Evolutionary conservation across 2,888 invertebrate genomes (phyloP).

Genomic region (Drosophila leonis): DNA sequence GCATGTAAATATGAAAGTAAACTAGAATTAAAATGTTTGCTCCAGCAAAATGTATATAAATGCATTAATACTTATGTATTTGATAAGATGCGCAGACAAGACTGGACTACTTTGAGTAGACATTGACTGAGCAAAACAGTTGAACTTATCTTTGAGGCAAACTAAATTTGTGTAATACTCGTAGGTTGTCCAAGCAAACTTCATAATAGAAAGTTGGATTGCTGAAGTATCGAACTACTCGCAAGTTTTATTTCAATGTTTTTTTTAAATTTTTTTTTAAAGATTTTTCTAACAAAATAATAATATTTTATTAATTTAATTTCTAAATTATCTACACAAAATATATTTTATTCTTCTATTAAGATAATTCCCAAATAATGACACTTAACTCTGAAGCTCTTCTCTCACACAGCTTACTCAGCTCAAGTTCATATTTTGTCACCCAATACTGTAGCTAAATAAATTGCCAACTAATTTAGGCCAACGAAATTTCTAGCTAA

Average conservation of each 20-base stretch:
- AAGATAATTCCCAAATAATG: background rate
- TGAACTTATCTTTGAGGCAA: no score
- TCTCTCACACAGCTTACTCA: background rate
- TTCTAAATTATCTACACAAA: background rate
- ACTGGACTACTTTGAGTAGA: background rate
- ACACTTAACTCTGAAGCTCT: background rate
- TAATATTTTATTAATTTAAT: background rate
- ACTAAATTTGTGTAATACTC: no score
- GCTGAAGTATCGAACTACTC: no score
- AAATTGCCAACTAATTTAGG: constrained; percentile 19
- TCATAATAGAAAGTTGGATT: no score
- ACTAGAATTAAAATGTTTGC: background rate
- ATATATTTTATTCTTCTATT: background rate
- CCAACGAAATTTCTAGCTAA: constrained; percentile 42
- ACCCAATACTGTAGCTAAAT: constrained; percentile 7
- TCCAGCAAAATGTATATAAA: background rate
- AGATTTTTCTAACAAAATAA: background rate
- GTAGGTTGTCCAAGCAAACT: no score
- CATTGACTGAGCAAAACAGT: no score
- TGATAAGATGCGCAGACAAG: background rate
- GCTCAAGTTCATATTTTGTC: background rate
- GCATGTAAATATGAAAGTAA: constrained; percentile 11
- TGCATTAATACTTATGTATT: background rate
- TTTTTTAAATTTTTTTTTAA: background rate
- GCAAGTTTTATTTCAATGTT: no score